Percentiles rank a stretch among this genome's conserved stretches.
phyloP scores from a whole-genome alignment of 2,113 vertebrate species.

The Macrotus californicus region DNA sequence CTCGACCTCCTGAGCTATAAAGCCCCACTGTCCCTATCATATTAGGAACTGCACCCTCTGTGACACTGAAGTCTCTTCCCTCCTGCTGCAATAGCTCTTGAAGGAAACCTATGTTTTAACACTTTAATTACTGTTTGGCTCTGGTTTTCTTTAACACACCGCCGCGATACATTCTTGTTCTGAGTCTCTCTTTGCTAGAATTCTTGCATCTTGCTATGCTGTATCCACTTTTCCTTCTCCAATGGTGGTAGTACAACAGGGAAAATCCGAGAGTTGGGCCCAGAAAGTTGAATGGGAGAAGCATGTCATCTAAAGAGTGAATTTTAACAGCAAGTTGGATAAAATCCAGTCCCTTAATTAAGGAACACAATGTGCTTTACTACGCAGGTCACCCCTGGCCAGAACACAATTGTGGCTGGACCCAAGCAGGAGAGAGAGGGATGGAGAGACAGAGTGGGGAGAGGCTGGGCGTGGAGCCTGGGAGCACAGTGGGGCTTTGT shows the following conservation, averaged over 20 bases:
- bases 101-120: background rate
- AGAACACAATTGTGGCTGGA: conserved; percentile 52
- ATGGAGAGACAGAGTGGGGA: background rate
- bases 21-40: too few species aligned
- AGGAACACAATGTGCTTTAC: conserved; percentile 25
- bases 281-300: background rate
- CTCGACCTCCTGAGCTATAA: background rate
- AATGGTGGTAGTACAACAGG: background rate
- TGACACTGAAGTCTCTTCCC: background rate
- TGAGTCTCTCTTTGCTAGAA: background rate
- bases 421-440: background rate
- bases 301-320: background rate
- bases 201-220: background rate
- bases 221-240: background rate
- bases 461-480: background rate
- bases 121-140: background rate
- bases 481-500: conserved; percentile 61
- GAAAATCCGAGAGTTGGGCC: too few species aligned
- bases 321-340: background rate
- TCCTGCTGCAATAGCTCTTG: background rate
- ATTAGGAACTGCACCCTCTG: background rate
- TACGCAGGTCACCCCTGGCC: background rate
- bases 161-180: background rate
- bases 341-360: background rate
- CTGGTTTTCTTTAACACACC: background rate